Base-by-base conservation (phyloP, 2,113 vertebrate genomes). In the Anolis carolinensis region DNA sequence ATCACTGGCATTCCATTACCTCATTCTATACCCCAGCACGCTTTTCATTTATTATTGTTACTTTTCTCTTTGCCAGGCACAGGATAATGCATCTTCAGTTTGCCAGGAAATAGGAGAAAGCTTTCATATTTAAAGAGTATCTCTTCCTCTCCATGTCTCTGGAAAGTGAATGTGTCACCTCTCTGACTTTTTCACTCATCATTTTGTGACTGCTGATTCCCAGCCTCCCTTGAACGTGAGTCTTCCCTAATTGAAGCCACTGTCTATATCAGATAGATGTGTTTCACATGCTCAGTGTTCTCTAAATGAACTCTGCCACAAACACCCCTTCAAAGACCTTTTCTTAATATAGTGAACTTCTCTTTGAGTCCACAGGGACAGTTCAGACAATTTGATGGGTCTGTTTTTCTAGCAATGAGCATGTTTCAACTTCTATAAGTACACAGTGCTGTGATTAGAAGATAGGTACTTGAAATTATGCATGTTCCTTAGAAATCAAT, bases 81-180 rank as follows among this genome's bases (percentile, higher is more conserved):
- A 88, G 20, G 36, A 82, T 82, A 76, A 72, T 85, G 78, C 8
- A 13, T 74, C 81, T 80, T 74, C 79, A 30, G 1, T 77, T 72
- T 91, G 70, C 27, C 67, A 70, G 83, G 74, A 90, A 92, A 84
- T 50, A n/a, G 87, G 55, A 67, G 81, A 89, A 84, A 79, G 0
- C 23, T 84, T 90, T 90, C 62, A 81, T 23, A 34, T 63, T 82
- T 85, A 30, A 83, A 88, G 68, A 36, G 16, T 65, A 65, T 21
- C 68, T 67, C 76, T 44, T 21, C 30, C 2, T 85, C 89, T 84
- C 34, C 5, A 72, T 67, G 71, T 88, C 84, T 82, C 81, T 0
- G 0, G 79, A 92, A 93, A 67, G 59, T 0, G 0, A 83, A 32
- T 65, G 86, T 79, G 34, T 63, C 25, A 44, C 32, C 65, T 79